Evolutionary conservation across 2,113 vertebrate species (phyloP), one percentile per base, ranked within the genome.

Genomic region (Phalacrocorax pelagicus): DNA sequence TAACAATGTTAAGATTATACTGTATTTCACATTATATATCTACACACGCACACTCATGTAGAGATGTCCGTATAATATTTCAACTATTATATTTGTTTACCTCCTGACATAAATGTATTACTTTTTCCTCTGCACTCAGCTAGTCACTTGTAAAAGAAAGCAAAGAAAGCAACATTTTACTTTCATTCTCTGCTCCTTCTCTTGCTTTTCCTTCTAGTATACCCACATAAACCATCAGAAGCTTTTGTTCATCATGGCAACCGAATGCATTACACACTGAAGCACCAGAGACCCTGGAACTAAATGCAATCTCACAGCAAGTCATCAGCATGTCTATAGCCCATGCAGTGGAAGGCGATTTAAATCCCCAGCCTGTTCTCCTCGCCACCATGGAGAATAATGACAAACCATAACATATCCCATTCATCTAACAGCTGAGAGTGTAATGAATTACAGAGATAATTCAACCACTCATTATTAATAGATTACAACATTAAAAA

Each of bases 1-100:
- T 92, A 97, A 94, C 96, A 96, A 97, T 57, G 81, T 95, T 97
- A 97, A 98, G 97, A 98, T 97, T 89, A 94, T 88, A 88, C 75
- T 92, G 55, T 86, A 91, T 96, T 89, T 96, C 92, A 92, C 88
- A 94, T 94, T 59, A 90, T 83, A 42, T 49, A 94, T 86, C 88
- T 61, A 83, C 32, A 80, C 44, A 94, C 32, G 51, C 11, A 83
- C 36, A 85, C 24, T 66, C 40, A 70, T 18, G 17, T 67, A 67
- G 67, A 83, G 29, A 93, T 55, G 72, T 34, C 69, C 11, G 9
- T 40, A 85, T 62, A 84, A 73, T 88, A 97, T 96, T 96, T 91
- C 87, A 58, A 73, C 77, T 92, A 61, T 83, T 93, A 8, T 70
- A 96, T 93, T 94, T 93, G 79, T 81, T 96, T 91, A 77, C 59